Conservation (phyloP, 2,797 vertebrate species). For the Betta splendens region DNA sequence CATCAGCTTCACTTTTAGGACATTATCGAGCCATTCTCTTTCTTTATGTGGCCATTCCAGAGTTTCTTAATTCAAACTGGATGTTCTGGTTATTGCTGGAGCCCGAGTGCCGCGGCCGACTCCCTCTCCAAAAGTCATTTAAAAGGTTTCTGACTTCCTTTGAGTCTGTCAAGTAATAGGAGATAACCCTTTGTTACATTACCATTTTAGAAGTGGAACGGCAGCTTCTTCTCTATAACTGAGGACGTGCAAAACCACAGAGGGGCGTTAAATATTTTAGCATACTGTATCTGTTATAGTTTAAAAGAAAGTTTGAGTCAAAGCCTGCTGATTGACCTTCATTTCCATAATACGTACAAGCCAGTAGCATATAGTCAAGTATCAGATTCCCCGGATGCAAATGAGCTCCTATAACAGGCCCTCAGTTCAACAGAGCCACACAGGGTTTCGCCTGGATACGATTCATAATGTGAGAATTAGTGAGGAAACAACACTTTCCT, state of each 20-base stretch:
- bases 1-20: constrained; percentile 8
- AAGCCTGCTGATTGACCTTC: constrained; percentile 55
- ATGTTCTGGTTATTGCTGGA: constrained; percentile 12
- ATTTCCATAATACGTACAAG: constrained; percentile 55
- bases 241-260: constrained; percentile 35
- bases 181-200: constrained; percentile 35
- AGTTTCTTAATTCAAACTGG: constrained; percentile 9
- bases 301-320: constrained; percentile 53
- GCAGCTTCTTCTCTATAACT: constrained; percentile 16
- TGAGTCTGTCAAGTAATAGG: constrained; percentile 24
- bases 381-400: constrained; percentile 48
- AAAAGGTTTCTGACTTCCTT: constrained; percentile 33
- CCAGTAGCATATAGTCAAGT: constrained; percentile 19
- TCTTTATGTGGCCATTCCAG: constrained; percentile 8
- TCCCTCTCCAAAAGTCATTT: constrained; percentile 24
- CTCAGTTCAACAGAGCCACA: constrained; percentile 40
- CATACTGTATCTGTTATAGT: constrained; percentile 41
- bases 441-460: constrained; percentile 30
- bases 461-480: constrained; percentile 42
- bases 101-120: constrained; percentile 13
- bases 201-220: constrained; percentile 14
- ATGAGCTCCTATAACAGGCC: constrained; percentile 46
- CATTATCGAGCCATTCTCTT: constrained; percentile 7
- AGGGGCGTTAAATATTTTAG: constrained; percentile 57
- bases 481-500: constrained; percentile 17